phyloP scores from a whole-genome alignment of 2,113 vertebrate genomes.

The Cyanocitta stelleri region DNA sequence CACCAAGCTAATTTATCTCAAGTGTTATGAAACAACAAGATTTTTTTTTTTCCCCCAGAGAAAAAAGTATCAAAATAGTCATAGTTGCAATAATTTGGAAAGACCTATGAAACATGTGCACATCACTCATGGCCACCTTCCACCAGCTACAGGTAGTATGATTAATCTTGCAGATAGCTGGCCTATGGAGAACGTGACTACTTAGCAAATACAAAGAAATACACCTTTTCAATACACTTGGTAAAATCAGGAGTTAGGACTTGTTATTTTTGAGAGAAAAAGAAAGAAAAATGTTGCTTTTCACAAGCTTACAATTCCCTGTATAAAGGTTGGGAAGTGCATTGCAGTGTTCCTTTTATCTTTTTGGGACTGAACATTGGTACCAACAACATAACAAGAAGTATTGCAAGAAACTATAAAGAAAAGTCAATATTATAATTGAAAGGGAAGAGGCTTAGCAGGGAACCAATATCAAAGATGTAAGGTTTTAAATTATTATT shows the following conservation, averaged over 20 bases:
- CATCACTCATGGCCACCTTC: background rate
- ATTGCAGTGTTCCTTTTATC: background rate
- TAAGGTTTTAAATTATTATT: constrained; percentile 33
- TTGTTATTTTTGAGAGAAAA: background rate
- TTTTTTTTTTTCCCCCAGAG: too few species aligned
- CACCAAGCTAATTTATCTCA: background rate
- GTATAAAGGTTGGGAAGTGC: background rate
- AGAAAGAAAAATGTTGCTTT: background rate
- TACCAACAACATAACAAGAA: background rate
- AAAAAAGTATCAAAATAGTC: background rate
- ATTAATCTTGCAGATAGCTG: background rate
- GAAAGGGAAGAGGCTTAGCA: constrained; percentile 15
- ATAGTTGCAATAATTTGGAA: background rate
- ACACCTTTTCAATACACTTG: background rate
- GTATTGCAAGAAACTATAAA: background rate
- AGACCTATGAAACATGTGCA: rapidly evolving
- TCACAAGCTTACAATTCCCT: background rate
- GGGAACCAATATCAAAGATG: constrained; percentile 24
- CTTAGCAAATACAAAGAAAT: background rate
- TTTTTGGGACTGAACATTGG: background rate
- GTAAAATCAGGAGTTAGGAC: background rate
- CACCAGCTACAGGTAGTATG: background rate
- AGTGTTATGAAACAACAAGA: background rate
- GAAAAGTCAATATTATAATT: constrained; percentile 46
- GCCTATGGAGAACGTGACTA: background rate